A percentile compares a stretch with the other conserved stretches of the same genome.
These are phyloP conservation scores for Psephotus haematonotus DNA, from an alignment of 2,113 vertebrate species.

Conservation along the genomic window DNA sequence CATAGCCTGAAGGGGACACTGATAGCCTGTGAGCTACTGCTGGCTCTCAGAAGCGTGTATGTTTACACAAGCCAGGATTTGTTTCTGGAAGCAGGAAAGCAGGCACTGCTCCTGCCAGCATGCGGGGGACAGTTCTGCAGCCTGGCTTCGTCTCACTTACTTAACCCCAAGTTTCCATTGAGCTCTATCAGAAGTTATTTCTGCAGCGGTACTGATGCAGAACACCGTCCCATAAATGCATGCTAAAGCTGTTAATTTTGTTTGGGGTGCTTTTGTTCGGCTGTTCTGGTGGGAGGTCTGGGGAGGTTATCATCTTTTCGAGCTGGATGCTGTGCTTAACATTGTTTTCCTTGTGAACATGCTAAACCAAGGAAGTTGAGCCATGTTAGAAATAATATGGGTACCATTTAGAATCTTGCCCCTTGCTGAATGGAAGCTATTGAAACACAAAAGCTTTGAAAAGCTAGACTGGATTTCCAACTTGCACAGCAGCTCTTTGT, in stretches of 20 bases:
- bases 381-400: background rate
- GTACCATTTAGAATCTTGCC: background rate
- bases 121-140: accelerated
- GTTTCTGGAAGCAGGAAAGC: background rate
- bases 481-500: background rate
- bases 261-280: background rate
- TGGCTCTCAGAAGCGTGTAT: background rate
- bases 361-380: background rate
- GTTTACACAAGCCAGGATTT: background rate
- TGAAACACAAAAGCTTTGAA: background rate
- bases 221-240: background rate
- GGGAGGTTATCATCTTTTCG: background rate
- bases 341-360: background rate
- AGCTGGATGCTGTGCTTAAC: background rate
- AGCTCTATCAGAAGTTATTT: background rate
- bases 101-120: accelerated
- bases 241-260: background rate
- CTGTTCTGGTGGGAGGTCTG: background rate
- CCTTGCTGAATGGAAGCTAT: background rate
- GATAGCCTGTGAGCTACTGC: background rate
- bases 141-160: accelerated
- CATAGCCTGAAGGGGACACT: background rate
- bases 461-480: background rate
- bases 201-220: background rate
- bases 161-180: background rate